Evolutionary conservation across 2,888 invertebrate species (phyloP), one percentile per base, ranked within the genome.

Genomic region (Mamestra brassicae): DNA sequence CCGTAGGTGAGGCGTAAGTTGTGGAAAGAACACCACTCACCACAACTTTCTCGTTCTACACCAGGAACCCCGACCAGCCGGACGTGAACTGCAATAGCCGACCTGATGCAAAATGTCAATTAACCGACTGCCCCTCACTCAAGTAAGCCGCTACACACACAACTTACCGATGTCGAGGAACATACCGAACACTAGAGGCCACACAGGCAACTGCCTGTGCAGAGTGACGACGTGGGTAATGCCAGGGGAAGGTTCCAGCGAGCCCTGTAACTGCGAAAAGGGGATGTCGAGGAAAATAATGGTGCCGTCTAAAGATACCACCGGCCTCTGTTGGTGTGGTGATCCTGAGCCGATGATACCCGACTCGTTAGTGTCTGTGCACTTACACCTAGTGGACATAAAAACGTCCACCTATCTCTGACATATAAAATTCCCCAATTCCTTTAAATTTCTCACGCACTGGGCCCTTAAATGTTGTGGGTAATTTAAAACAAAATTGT

Each of bases 101-200:
- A 62, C 8, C 3, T 3, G 45, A 10, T 13, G 45, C 13, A 61
- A 42, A 61, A 26, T 6, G 3, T 13, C 61, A 3, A 11, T 42
- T 6, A 42, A 61, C 61, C 11, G 45, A 61, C 61, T 45, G 61
- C 26, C 42, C 26, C 13, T 6, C 45, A 45, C 13, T 7, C 61
- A 61, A 61, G 61, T 61, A 61, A 61, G 61, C 61, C n/a, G 61
- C 61, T 61, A 13, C 61, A 61, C 6, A 42, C 42, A 61, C 42
- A 61, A 45, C 61, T 61, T 61, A 61, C 6, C 42, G 61, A 61
- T 45, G 42, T 61, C 61, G 17, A 42, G 61, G 45, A 61, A 11
- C 11, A 11, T 61, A n/a, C 42, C 6, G 7, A 1, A n/a, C 26
- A 13, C 26, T 45, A 61, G 13, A 45, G 13, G 42, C 10, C 11